phyloP scores from a whole-genome alignment of 2,797 vertebrate species.

The Anguilla obscura region DNA sequence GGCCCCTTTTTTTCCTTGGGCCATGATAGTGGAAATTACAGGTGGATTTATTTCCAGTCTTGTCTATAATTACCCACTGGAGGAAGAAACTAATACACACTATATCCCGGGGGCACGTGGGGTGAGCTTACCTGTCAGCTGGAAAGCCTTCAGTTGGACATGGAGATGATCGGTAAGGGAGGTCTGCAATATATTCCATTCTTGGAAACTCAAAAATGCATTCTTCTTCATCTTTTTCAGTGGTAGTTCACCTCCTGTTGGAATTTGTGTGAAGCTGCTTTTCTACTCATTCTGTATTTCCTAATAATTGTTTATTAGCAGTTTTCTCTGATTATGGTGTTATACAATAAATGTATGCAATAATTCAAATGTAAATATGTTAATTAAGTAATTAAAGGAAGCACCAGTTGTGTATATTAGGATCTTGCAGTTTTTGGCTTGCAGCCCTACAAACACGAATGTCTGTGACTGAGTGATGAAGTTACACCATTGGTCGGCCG shows the following conservation, averaged over 20 bases:
- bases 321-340: neutral
- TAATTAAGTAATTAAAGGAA: neutral
- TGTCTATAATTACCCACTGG: conserved; percentile 48
- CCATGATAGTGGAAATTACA: conserved; percentile 47
- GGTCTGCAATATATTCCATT: conserved; percentile 18
- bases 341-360: neutral
- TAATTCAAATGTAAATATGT: neutral
- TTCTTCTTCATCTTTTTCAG: neutral
- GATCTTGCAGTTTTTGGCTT: neutral
- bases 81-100: conserved; percentile 41
- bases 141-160: conserved; percentile 37
- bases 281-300: neutral
- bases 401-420: neutral
- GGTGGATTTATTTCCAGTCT: conserved; percentile 33
- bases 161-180: conserved; percentile 38
- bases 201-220: neutral
- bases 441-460: neutral
- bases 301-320: neutral
- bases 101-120: conserved; percentile 32
- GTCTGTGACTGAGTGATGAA: too few relatives aligned
- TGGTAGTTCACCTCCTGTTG: neutral
- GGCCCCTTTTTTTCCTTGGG: conserved; percentile 46
- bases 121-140: conserved; percentile 22
- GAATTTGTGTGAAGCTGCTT: neutral
- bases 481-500: too few relatives aligned